Evolutionary conservation across 2,888 invertebrate species (phyloP), one percentile per base, ranked within the genome.

Genomic region (Taphrorychus bicolor): DNA sequence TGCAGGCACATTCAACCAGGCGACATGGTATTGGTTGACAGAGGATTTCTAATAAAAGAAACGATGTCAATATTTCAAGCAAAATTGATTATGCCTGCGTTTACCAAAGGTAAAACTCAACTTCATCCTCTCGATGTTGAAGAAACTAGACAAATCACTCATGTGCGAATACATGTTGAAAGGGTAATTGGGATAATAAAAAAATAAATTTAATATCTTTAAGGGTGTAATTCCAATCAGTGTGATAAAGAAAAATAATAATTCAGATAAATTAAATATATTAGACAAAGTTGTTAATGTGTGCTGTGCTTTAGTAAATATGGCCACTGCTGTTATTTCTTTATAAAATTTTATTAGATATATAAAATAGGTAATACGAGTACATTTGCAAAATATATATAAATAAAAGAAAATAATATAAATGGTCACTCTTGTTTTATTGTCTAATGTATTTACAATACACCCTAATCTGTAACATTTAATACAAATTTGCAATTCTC

Each of bases 41-140:
- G 72, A 19, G 70, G 72, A 7, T 70, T 73, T 67, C 57, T 71
- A 41, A 71, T 74, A 14, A 53, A 61, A 23, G 73, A 74, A n/a
- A 45, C 48, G 54, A 45, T 72, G 23, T 49, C 24, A 23, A 21
- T 73, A 23, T 60, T 69, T 19, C 32, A 62, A 11, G 74, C 66
- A 3, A 49, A 65, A 48, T 61, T 73, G 16, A 21, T 52, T 24
- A 70, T 71, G 7, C 72, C 71, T 17, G 71, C 71, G 1, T 73
- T 73, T 63, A 72, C 71, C 1, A 72, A 69, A 11, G 58, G 73
- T 11, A 72, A 73, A 65, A 40, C 66, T 23, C 73, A 74, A 41
- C 52, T 74, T 42, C 66, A 72, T 64, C 69, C 62, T n/a, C 9
- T 67, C 14, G 72, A 72, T 24, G 9, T 73, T 18, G 74, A 73